Evolutionary conservation across 2,113 vertebrate genomes (phyloP).

Genomic region (human (Homo sapiens)): DNA sequence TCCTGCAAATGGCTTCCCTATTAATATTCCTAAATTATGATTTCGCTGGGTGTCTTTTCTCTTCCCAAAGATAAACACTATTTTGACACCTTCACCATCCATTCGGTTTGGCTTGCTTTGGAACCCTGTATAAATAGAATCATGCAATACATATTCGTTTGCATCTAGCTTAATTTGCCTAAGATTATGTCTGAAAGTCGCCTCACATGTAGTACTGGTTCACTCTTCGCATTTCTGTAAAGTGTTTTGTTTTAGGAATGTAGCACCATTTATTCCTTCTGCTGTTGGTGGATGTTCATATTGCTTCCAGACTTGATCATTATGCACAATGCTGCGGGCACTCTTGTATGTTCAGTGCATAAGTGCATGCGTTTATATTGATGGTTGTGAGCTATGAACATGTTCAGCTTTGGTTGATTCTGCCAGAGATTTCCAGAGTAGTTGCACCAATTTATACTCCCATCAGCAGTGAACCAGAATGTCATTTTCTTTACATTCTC

Average conservation of each 20-base stretch:
- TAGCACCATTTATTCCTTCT: fast-evolving
- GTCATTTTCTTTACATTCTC: fast-evolving
- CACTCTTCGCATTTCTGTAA: fast-evolving
- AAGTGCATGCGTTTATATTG: fast-evolving
- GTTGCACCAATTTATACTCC: fast-evolving
- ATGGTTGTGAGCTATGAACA: neutral
- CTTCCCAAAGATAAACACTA: neutral
- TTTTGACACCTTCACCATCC: neutral
- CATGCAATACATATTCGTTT: fast-evolving
- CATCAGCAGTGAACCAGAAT: fast-evolving
- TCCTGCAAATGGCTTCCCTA: neutral
- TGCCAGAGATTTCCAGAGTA: neutral
- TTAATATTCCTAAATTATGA: neutral
- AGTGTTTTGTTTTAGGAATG: neutral
- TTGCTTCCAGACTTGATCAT: fast-evolving
- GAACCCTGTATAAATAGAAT: neutral
- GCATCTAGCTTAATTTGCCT: neutral
- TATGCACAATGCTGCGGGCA: fast-evolving
- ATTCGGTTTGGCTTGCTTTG: neutral
- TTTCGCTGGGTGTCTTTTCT: fast-evolving
- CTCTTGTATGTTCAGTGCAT: fast-evolving
- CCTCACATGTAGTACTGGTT: fast-evolving
- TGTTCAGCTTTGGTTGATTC: no score
- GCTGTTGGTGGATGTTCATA: no score
- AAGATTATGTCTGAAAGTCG: neutral